These are phyloP conservation scores for Noturus placidus DNA, from an alignment of 2,113 vertebrate genomes.

Conservation along the genomic window DNA sequence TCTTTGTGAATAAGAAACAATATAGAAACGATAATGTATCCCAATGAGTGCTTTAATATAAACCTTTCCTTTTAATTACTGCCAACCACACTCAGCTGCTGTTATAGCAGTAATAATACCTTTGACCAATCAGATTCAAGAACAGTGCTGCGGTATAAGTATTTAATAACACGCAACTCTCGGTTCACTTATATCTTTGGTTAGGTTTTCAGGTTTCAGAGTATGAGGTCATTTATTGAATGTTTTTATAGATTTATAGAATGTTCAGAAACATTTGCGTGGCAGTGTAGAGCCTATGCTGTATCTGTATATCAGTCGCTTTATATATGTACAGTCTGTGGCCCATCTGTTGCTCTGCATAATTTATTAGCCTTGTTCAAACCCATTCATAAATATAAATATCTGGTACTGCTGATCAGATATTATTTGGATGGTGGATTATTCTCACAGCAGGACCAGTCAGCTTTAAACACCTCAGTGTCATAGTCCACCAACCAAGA, in stretches of 20 bases:
- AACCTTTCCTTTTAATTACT: too few species aligned
- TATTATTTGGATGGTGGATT: neutral
- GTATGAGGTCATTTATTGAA: neutral
- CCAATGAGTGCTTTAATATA: too few species aligned
- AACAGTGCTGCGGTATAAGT: neutral
- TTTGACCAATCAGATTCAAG: neutral
- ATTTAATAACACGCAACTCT: neutral
- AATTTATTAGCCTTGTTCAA: constrained; percentile 5
- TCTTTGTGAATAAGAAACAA: too few species aligned
- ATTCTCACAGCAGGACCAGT: neutral
- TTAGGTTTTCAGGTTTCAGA: neutral
- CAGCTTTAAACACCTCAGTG: constrained; percentile 10
- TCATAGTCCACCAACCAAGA: neutral
- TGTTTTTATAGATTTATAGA: neutral
- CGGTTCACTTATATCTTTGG: neutral
- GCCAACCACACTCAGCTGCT: too few species aligned
- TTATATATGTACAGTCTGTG: neutral
- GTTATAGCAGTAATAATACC: neutral
- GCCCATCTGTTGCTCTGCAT: neutral
- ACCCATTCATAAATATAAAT: neutral
- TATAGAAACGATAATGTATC: too few species aligned
- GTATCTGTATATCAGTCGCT: neutral
- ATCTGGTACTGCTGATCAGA: neutral
- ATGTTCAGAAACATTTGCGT: neutral
- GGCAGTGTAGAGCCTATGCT: neutral